These are phyloP conservation scores for Oreochromis niloticus DNA, from an alignment of 2,113 vertebrate genomes.

Conservation along the genomic window DNA sequence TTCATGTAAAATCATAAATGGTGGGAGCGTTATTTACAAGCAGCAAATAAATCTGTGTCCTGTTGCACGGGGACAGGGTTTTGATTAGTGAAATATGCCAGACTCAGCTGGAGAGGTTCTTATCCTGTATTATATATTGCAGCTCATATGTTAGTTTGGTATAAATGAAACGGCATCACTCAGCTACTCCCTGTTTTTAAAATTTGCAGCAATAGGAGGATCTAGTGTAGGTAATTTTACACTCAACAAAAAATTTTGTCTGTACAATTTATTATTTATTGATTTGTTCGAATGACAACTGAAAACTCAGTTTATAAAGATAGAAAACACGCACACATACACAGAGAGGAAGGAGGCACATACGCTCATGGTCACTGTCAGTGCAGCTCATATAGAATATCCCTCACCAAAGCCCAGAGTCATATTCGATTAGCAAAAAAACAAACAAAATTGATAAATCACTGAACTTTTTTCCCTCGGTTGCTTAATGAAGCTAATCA, in stretches of 20 bases:
- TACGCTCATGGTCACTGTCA: neutral
- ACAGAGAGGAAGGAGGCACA: neutral
- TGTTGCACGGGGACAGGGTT: neutral
- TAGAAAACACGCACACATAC: neutral
- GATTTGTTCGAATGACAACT: neutral
- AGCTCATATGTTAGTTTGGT: neutral
- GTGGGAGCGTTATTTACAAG: neutral
- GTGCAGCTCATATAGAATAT: neutral
- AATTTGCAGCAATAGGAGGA: neutral
- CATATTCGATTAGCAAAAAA: neutral
- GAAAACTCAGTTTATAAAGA: neutral
- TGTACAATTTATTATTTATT: neutral
- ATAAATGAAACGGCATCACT: neutral
- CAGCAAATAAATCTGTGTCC: neutral
- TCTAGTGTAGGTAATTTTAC: neutral
- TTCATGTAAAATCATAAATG: neutral
- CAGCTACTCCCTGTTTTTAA: rapidly evolving
- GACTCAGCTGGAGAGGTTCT: neutral
- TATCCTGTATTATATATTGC: neutral
- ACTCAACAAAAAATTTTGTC: neutral
- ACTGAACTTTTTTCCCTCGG: neutral
- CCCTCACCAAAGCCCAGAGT: neutral
- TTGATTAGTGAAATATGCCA: neutral
- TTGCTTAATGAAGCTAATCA: neutral
- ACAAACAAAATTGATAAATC: neutral